Conservation (phyloP, 2,888 invertebrate genomes). For the Choristoneura rosaceana region DNA sequence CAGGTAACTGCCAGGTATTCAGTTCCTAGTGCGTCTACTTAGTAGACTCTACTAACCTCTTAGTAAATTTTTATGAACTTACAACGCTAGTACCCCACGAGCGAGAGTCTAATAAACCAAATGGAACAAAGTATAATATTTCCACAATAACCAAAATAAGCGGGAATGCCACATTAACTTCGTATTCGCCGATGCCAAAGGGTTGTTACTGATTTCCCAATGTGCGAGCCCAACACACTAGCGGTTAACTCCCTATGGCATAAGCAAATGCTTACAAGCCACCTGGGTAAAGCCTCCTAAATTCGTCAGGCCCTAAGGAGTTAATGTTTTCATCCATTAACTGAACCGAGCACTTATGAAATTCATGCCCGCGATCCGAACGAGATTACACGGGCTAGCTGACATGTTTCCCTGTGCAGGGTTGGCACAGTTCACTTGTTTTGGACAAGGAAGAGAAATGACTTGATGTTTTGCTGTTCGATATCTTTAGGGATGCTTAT, state of each 20-base stretch:
- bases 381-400: slow-evolving; percentile 76
- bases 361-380: slow-evolving; percentile 81
- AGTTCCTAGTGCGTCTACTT: too few relatives aligned
- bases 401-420: slow-evolving; percentile 71
- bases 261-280: slow-evolving; percentile 65
- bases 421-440: slow-evolving; percentile 52
- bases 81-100: too few relatives aligned
- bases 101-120: too few relatives aligned
- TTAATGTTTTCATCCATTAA: slow-evolving; percentile 83
- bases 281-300: slow-evolving; percentile 53
- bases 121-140: not conserved
- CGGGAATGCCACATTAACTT: not conserved
- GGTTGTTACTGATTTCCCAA: slow-evolving; percentile 16
- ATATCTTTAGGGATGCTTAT: too few relatives aligned
- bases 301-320: slow-evolving; percentile 65
- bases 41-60: too few relatives aligned
- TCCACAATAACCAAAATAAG: not conserved
- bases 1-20: too few relatives aligned
- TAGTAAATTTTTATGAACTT: too few relatives aligned
- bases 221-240: slow-evolving; percentile 10
- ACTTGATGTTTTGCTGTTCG: not conserved
- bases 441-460: not conserved
- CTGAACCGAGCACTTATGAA: slow-evolving; percentile 80
- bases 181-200: not conserved
- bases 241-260: slow-evolving; percentile 53